A percentile compares a stretch with the other conserved stretches of the same genome.
Evolutionary conservation across 2,113 vertebrate species (phyloP).

Genomic region (Columba janthina): DNA sequence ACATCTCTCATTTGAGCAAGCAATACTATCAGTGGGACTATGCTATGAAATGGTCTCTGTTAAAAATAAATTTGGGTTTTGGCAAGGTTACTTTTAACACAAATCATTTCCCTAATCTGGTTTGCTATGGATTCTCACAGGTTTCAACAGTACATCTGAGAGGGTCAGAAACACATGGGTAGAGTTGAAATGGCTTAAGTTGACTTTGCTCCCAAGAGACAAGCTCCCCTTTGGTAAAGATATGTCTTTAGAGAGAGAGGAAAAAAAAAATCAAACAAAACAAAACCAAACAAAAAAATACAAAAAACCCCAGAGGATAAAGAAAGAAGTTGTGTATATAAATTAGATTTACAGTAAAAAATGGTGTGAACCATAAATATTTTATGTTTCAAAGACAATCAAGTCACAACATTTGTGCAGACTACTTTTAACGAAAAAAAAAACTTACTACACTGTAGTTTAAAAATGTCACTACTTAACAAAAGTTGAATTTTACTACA

Average conservation of each 20-base stretch:
- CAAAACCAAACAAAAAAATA: background rate
- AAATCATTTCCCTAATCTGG: background rate
- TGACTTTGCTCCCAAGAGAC: background rate
- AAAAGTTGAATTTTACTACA: background rate
- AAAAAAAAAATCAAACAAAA: background rate
- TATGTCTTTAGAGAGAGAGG: background rate
- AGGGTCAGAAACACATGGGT: background rate
- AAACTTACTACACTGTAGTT: background rate
- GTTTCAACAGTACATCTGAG: background rate
- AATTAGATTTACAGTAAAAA: background rate
- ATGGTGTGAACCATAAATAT: background rate
- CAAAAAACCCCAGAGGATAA: background rate
- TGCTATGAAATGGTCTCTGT: background rate
- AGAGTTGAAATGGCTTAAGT: background rate
- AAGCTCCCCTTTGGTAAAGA: background rate
- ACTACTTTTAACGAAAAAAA: background rate
- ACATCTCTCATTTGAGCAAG: background rate
- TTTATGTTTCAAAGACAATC: background rate
- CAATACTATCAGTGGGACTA: background rate
- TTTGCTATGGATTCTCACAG: background rate
- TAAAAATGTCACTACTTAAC: background rate
- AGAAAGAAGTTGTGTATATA: background rate
- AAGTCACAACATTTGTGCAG: background rate
- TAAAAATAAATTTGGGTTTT: background rate
- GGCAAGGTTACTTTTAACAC: background rate